Base-by-base conservation (phyloP, 2,888 invertebrate species). In the Pseudanteris insignis region DNA sequence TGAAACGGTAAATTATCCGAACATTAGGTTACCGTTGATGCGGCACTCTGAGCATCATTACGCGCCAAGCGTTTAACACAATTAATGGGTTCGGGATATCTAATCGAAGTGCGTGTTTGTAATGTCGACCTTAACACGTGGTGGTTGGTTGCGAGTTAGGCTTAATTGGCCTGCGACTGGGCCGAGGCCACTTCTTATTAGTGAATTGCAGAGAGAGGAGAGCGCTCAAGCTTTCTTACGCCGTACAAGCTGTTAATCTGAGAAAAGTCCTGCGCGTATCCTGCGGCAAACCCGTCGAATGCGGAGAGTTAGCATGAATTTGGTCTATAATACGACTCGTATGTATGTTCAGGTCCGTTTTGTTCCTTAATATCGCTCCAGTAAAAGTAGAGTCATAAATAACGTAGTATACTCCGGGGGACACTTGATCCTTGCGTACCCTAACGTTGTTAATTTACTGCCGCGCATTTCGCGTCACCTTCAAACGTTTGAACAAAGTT, bases 371-470 rank as follows among this genome's bases (percentile, higher is more conserved):
- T 74, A 74, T 75, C 71, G 74, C 70, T 75, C 75, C 73, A 73
- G 74, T 73, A 69, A 74, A 77, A 75, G 76, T 72, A 77, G 78
- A 78, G 76, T 70, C 75, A 79, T 79, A 79, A 79, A 79, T 79
- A 79, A 78, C 75, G 64, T 67, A 71, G 75, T 77, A 77, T 79
- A 78, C 77, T 79, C 76, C 75, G 71, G 76, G 78, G 77, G 79
- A 79, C 78, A 80, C 80, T 79, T 79, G 80, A 79, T 79, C 79
- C 80, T 80, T 80, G 80, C 79, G 79, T 79, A 80, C 79, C 79
- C 79, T 78, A 78, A 79, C 79, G 79, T 79, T 76, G 78, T 78
- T 80, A 80, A 80, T 80, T 80, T 80, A 80, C 79, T 76, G 77
- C 78, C 71, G 70, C 77, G 75, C 78, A 77, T 78, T 79, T 79